These are phyloP conservation scores for Rhizoglyphus robini DNA, from an alignment of 1,140 invertebrate genomes.

Conservation along the genomic window DNA sequence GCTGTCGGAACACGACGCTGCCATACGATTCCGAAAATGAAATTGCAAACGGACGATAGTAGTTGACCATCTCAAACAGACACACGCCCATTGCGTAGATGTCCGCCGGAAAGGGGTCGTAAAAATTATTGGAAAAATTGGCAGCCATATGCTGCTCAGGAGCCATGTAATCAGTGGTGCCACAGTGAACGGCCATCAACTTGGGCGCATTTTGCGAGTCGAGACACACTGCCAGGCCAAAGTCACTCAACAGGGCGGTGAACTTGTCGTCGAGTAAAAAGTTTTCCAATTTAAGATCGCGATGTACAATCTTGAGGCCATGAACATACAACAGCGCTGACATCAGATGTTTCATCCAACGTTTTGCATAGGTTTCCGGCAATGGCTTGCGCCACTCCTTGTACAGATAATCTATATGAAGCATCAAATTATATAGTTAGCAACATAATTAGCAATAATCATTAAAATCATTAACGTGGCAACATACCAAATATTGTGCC, in stretches of 20 bases:
- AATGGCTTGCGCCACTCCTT: background rate
- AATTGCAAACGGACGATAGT: slow-evolving; percentile 32
- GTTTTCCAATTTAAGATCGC: slow-evolving; percentile 23
- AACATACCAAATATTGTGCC: background rate
- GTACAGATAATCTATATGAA: background rate
- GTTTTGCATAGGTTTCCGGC: slow-evolving; percentile 9
- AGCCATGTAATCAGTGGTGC: slow-evolving; percentile 29
- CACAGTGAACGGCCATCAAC: slow-evolving; percentile 25
- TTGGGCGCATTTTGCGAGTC: background rate
- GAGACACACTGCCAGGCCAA: slow-evolving; percentile 18
- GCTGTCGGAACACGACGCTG: background rate
- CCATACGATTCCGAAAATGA: background rate
- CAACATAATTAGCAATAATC: background rate
- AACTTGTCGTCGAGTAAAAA: slow-evolving; percentile 19
- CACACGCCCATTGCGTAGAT: slow-evolving; percentile 28
- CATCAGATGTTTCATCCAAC: slow-evolving; percentile 16
- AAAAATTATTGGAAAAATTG: background rate
- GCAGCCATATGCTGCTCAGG: slow-evolving; percentile 30
- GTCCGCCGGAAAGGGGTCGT: background rate
- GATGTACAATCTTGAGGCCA: slow-evolving; percentile 15
- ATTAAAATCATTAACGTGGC: background rate
- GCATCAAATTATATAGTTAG: background rate
- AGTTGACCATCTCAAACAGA: slow-evolving; percentile 30
- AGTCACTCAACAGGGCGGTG: slow-evolving; percentile 20
- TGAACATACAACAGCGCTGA: slow-evolving; percentile 19